Percentiles rank a stretch among this genome's conserved stretches.
Conservation (phyloP, 2,113 vertebrate species). For the Microtus pennsylvanicus region DNA sequence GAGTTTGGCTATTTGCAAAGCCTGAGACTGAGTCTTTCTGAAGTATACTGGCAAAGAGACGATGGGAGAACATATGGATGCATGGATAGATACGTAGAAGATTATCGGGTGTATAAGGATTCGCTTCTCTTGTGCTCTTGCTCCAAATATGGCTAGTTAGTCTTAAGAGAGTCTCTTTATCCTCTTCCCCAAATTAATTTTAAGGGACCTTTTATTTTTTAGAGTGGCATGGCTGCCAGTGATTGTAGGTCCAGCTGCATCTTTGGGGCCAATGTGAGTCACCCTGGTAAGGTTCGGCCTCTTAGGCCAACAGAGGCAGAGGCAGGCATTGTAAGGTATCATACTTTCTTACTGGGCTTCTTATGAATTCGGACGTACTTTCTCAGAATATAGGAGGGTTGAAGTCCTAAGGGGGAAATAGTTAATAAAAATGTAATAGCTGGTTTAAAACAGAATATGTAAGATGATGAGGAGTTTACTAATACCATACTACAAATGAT, state of each 20-base stretch:
- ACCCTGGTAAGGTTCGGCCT: background rate
- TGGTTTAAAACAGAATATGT: slow-evolving; percentile 53
- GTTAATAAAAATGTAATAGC: slow-evolving; percentile 64
- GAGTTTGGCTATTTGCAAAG: background rate
- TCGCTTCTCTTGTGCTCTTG: background rate
- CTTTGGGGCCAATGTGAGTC: background rate
- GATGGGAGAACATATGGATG: background rate
- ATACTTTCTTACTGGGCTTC: background rate
- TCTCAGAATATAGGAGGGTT: slow-evolving; percentile 18
- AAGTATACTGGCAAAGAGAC: background rate
- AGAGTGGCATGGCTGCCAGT: background rate
- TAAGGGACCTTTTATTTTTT: background rate
- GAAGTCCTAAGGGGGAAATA: slow-evolving; percentile 18
- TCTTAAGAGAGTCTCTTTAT: background rate
- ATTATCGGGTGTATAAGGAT: background rate
- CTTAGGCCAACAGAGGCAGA: background rate
- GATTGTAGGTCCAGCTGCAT: background rate
- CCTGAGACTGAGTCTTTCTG: background rate
- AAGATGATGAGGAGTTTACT: slow-evolving; percentile 58
- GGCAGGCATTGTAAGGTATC: background rate
- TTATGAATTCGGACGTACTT: slow-evolving; percentile 27
- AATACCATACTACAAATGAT: slow-evolving; percentile 4
- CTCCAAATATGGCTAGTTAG: background rate
- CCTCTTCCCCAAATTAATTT: background rate
- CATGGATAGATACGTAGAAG: background rate